Conservation (phyloP, 2,797 vertebrate genomes). For the Amblyraja radiata region DNA sequence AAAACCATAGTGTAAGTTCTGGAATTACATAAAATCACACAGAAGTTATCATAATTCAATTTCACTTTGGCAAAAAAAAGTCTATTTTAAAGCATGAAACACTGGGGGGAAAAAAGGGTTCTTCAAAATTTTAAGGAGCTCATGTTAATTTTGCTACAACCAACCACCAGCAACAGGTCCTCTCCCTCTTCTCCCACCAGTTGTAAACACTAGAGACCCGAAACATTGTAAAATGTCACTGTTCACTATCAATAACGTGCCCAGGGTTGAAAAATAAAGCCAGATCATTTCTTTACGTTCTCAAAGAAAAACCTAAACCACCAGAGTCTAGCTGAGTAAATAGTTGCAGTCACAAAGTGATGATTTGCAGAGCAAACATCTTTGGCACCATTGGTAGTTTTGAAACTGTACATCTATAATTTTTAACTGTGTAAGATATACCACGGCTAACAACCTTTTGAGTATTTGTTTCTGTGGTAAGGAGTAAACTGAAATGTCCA, state of each 20-base stretch:
- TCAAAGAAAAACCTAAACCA: neutral
- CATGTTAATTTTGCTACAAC: neutral
- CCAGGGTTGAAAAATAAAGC: neutral
- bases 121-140: too few species aligned
- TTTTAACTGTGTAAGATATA: neutral
- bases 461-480: neutral
- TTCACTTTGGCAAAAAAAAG: too few species aligned
- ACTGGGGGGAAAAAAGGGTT: too few species aligned
- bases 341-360: neutral
- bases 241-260: neutral
- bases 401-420: neutral
- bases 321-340: neutral
- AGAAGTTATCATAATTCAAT: too few species aligned
- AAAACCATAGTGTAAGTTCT: too few species aligned
- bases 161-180: neutral
- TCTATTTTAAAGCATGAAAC: too few species aligned
- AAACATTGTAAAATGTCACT: neutral
- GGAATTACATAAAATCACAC: too few species aligned
- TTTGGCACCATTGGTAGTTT: neutral
- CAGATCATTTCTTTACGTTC: neutral
- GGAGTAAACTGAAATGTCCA: neutral
- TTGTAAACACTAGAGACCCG: neutral
- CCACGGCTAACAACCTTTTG: neutral
- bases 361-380: neutral
- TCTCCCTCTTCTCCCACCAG: neutral